phyloP scores from a whole-genome alignment of 2,888 invertebrate species.

The Nipponacmea schrenckii region DNA sequence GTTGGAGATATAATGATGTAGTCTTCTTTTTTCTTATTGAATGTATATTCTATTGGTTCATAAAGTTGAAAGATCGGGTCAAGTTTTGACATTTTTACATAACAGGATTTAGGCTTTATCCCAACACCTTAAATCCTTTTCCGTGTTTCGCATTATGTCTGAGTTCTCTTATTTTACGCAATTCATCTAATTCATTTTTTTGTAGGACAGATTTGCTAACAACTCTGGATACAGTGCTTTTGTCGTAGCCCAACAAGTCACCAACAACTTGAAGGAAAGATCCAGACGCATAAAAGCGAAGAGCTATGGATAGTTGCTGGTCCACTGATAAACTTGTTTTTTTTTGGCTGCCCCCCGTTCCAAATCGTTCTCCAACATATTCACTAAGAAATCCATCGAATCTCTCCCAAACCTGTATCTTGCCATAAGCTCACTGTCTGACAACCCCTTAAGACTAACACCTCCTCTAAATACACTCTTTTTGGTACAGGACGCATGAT shows the following conservation, averaged over 20 bases:
- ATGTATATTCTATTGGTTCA: too few relatives aligned
- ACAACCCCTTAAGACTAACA: not conserved
- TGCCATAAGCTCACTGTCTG: not conserved
- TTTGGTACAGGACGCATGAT: not conserved
- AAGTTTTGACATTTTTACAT: too few relatives aligned
- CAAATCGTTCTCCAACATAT: conserved; percentile 14
- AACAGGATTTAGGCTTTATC: too few relatives aligned
- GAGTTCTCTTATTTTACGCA: too few relatives aligned
- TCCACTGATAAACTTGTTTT: conserved; percentile 10
- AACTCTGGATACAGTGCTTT: conserved; percentile 19
- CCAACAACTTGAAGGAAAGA: conserved; percentile 22
- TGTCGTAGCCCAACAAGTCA: conserved; percentile 13
- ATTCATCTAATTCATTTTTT: too few relatives aligned
- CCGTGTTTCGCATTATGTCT: too few relatives aligned
- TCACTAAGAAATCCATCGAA: not conserved
- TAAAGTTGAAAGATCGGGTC: too few relatives aligned
- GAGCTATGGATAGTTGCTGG: conserved; percentile 16
- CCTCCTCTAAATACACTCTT: not conserved
- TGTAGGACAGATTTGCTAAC: too few relatives aligned
- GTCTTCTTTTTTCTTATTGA: too few relatives aligned
- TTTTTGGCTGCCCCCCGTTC: not conserved
- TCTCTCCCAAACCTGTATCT: not conserved
- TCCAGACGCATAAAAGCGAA: too few relatives aligned
- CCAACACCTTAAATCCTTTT: too few relatives aligned
- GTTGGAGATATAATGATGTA: too few relatives aligned